A percentile compares a stretch with the other conserved stretches of the same genome.
Evolutionary conservation across 1,140 invertebrate genomes (phyloP).

Genomic region (Drosophila parvula): DNA sequence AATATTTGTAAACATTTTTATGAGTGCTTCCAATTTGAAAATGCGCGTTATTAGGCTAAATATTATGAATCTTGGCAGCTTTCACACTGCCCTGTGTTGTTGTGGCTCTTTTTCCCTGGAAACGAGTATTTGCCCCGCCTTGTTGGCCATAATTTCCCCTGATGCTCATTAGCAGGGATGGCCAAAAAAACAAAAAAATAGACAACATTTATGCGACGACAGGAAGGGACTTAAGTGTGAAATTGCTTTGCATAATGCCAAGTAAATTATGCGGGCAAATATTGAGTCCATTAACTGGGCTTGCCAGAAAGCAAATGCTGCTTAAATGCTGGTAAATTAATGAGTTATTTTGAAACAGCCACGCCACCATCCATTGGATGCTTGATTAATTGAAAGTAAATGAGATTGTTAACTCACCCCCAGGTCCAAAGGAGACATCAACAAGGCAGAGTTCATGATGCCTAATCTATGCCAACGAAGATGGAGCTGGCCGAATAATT

Average conservation of each 20-base stretch:
- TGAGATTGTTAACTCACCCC: conserved; percentile 27
- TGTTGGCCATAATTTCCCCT: conserved; percentile 68
- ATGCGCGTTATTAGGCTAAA: conserved; percentile 58
- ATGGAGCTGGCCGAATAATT: conserved; percentile 62
- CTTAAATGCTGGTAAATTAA: conserved; percentile 13
- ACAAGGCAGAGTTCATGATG: conserved; percentile 12
- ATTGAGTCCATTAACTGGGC: conserved; percentile 49
- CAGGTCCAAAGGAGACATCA: conserved; percentile 10
- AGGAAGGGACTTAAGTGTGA: conserved; percentile 65
- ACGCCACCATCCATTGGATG: conserved; percentile 8
- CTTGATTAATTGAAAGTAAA: conserved; percentile 35
- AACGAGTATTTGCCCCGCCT: conserved; percentile 17
- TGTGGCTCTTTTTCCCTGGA: conserved; percentile 1
- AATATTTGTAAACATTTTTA: background rate
- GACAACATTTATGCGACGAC: conserved; percentile 60
- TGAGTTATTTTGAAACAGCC: conserved; percentile 24
- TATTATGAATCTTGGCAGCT: conserved; percentile 69
- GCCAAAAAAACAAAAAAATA: conserved; percentile 26
- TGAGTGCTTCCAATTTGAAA: conserved; percentile 9
- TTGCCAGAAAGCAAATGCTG: background rate
- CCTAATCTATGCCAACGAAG: conserved; percentile 39
- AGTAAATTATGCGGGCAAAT: conserved; percentile 73
- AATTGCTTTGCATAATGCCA: conserved; percentile 72
- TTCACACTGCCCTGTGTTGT: conserved; percentile 16
- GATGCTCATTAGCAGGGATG: conserved; percentile 64